Base-by-base conservation (phyloP, 2,797 vertebrate species). In the Acipenser ruthenus region DNA sequence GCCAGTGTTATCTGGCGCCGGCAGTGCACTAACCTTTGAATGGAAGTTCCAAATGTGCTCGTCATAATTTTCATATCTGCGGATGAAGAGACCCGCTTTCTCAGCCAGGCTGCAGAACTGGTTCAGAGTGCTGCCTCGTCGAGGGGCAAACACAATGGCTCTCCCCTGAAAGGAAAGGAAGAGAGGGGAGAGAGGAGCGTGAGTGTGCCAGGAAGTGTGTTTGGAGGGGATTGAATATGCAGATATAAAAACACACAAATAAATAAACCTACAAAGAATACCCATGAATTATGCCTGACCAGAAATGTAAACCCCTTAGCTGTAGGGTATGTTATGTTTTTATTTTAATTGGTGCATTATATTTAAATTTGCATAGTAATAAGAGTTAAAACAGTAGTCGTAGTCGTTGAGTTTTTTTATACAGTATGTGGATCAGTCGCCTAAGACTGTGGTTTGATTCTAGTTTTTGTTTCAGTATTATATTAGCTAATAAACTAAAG, bases 41-140 rank as follows among this genome's bases (percentile, higher is more conserved):
- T 99, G 95, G 82, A 94, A 88, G 85, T 94, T 89, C 89, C 92
- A 97, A 87, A 99, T 91, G 83, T 93, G 90, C 78, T 94, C 86
- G 73, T 98, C 95, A 63, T 98, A 99, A 92, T 94, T 93, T 88
- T 94, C 92, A 83, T 92, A 92, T 82, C 92, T 94, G 82, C 92
- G 88, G 82, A 96, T 75, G 67, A 75, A 87, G 78, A 99, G 92
- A 78, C 93, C 94, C 10, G 90, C 89, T 84, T 88, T 88, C 86
- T 93, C 91, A 75, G 95, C 95, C 88, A 98, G 89, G 70, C 85
- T 87, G 87, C 92, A 94, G 81, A 99, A 99, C 83, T 93, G 89
- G 73, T 82, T 86, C 82, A 98, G 86, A 74, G 96, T 98, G 75
- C 91, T 89, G 75, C 96, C 95, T 82, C 96, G 88, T 70, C 76